Conservation (phyloP, 2,113 vertebrate genomes). For the Tragulus kanchil region DNA sequence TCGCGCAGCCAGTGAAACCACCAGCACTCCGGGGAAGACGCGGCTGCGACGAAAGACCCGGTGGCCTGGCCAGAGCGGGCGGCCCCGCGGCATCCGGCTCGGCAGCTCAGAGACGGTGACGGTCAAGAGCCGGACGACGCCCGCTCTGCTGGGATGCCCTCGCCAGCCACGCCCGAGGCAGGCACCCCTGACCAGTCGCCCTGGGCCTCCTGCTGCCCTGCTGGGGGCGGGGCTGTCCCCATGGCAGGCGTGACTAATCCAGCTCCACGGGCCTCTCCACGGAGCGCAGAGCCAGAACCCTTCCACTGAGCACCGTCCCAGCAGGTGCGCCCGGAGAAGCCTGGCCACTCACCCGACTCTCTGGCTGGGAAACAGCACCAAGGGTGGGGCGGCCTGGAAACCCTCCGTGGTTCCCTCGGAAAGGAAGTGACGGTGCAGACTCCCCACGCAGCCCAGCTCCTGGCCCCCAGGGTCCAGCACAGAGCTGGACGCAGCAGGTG, state of each 20-base stretch:
- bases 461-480: background rate
- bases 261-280: accelerated
- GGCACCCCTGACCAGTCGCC: too few relatives aligned
- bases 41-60: too few relatives aligned
- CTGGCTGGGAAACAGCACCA: accelerated
- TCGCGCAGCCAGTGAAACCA: accelerated
- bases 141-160: accelerated
- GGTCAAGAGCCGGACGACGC: accelerated
- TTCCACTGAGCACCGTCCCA: background rate
- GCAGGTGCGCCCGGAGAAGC: accelerated
- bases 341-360: background rate
- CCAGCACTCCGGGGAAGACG: accelerated
- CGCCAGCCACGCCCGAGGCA: background rate
- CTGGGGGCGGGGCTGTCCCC: background rate
- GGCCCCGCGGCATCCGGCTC: background rate
- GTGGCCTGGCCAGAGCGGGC: accelerated
- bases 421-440: background rate
- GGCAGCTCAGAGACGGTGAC: background rate
- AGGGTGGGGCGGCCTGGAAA: accelerated
- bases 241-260: background rate
- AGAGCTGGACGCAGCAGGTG: background rate
- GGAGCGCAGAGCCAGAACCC: too few relatives aligned
- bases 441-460: accelerated
- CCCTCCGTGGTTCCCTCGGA: background rate
- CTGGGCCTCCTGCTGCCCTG: too few relatives aligned